Conservation (phyloP, 1,140 invertebrate genomes). For the Euura saliciscinereae region DNA sequence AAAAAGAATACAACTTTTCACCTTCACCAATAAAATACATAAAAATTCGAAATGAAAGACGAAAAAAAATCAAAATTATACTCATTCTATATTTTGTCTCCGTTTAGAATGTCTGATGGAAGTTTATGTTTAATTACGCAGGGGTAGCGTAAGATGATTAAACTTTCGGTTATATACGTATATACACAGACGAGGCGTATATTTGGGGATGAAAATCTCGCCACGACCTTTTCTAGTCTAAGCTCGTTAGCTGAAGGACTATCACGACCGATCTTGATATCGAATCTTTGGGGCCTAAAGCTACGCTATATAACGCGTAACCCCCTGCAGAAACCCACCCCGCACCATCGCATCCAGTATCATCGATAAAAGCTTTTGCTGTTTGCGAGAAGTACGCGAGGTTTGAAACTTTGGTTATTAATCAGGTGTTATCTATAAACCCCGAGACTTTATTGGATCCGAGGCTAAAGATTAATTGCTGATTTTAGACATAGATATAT, state of each 20-base stretch:
- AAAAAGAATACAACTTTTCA: too few relatives aligned
- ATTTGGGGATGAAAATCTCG: not conserved
- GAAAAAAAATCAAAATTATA: too few relatives aligned
- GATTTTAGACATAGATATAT: not conserved
- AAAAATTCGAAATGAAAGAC: too few relatives aligned
- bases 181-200: not conserved
- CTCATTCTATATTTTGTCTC: too few relatives aligned
- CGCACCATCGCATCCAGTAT: not conserved
- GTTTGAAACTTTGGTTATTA: slow-evolving; percentile 2
- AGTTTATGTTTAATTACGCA: not conserved
- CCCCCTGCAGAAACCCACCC: too few relatives aligned
- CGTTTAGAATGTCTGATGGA: too few relatives aligned
- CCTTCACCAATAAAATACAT: too few relatives aligned
- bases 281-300: not conserved
- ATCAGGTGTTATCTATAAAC: slow-evolving; percentile 5
- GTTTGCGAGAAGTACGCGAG: not conserved
- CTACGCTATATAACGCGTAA: not conserved
- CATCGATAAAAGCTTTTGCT: not conserved
- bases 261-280: slow-evolving; percentile 5
- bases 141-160: not conserved
- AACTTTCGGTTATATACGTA: not conserved
- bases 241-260: slow-evolving; percentile 5
- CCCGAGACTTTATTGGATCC: slow-evolving; percentile 4
- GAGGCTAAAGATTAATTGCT: slow-evolving; percentile 4
- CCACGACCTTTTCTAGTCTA: not conserved